Conservation (phyloP, 35 echinoderm and acorn worm genomes). For the Apostichopus californicus region DNA sequence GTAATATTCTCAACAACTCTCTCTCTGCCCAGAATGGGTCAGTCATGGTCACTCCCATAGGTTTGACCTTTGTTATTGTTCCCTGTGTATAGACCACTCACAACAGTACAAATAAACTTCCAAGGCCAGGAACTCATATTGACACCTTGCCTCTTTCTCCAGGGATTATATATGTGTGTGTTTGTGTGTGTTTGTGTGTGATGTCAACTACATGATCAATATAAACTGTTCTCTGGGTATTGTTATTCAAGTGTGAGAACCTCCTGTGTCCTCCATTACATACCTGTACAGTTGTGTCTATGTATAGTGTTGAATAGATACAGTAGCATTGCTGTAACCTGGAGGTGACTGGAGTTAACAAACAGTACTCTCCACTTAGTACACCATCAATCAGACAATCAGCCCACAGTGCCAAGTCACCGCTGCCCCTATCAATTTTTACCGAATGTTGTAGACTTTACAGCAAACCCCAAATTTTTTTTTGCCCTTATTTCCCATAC, state of each 20-base stretch:
- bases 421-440: too few relatives aligned
- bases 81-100: neutral
- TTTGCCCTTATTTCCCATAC: too few relatives aligned
- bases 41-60: constrained; percentile 22
- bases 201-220: neutral
- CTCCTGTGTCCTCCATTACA: neutral
- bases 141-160: neutral
- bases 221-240: neutral
- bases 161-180: neutral
- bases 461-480: too few relatives aligned
- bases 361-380: too few relatives aligned
- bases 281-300: too few relatives aligned
- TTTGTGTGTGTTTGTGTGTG: neutral
- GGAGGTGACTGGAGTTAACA: too few relatives aligned
- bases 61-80: constrained; percentile 9
- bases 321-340: too few relatives aligned
- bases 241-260: neutral
- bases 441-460: too few relatives aligned
- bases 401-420: too few relatives aligned
- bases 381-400: too few relatives aligned
- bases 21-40: neutral
- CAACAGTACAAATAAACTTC: neutral
- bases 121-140: neutral
- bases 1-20: too few relatives aligned
- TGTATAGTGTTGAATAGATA: too few relatives aligned